These are phyloP conservation scores for Phyllotreta striolata DNA, from an alignment of 2,888 invertebrate genomes.

Conservation along the genomic window DNA sequence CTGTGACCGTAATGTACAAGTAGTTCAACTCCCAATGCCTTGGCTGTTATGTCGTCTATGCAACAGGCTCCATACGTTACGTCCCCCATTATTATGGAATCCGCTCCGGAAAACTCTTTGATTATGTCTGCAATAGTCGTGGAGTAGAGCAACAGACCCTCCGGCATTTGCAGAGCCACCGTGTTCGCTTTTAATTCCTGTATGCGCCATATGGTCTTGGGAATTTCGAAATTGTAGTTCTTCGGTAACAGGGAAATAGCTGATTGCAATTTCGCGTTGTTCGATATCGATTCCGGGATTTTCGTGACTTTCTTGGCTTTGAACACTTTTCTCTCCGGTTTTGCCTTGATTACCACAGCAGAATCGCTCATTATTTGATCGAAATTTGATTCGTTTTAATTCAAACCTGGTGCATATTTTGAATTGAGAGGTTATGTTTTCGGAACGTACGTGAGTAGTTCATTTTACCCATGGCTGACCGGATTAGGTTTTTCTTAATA, in stretches of 20 bases:
- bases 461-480: constrained; percentile 32
- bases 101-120: constrained; percentile 85
- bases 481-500: too few species aligned
- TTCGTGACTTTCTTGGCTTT: constrained; percentile 79
- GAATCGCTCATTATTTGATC: constrained; percentile 43
- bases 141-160: constrained; percentile 92
- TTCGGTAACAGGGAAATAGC: constrained; percentile 81
- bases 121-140: constrained; percentile 91
- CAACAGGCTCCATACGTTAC: constrained; percentile 99
- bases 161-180: constrained; percentile 97
- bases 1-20: constrained; percentile 98
- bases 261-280: constrained; percentile 76
- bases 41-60: constrained; percentile 95
- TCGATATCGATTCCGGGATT: constrained; percentile 80
- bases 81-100: constrained; percentile 97
- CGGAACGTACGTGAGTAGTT: constrained; percentile 31
- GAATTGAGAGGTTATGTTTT: constrained; percentile 31
- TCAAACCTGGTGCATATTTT: constrained; percentile 8
- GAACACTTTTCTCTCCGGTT: constrained; percentile 80
- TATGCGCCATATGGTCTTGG: constrained; percentile 97
- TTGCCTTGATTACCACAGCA: constrained; percentile 78
- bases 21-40: constrained; percentile 87
- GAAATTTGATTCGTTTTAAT: constrained; percentile 5
- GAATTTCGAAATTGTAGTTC: constrained; percentile 98
- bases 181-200: constrained; percentile 81